phyloP scores from a whole-genome alignment of 2,113 vertebrate genomes.

The Prolemur simus region DNA sequence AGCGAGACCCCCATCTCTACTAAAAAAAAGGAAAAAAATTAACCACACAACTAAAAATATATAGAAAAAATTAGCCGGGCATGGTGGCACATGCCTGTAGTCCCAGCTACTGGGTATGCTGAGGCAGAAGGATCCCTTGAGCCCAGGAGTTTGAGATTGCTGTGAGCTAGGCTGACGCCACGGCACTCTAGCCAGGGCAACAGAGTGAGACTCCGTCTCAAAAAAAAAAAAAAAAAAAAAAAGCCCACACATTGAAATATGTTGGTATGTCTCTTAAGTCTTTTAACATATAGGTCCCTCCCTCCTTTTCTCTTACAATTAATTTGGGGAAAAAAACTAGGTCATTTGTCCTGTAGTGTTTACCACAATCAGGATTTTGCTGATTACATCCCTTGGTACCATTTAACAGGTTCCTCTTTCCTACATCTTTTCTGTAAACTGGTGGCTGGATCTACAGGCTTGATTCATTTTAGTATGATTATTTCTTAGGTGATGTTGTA shows the following conservation, averaged over 20 bases:
- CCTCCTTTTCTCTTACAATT: background rate
- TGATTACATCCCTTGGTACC: background rate
- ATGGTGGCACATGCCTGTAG: too few relatives aligned
- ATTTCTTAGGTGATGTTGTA: background rate
- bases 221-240: too few relatives aligned
- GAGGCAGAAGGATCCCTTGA: too few relatives aligned
- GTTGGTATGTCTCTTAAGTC: background rate
- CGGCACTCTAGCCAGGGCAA: too few relatives aligned
- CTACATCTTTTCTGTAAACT: background rate
- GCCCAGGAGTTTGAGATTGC: too few relatives aligned
- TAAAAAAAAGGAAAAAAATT: too few relatives aligned
- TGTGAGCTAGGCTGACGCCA: too few relatives aligned
- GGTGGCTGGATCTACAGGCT: background rate
- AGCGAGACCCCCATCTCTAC: too few relatives aligned
- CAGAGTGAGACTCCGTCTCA: too few relatives aligned
- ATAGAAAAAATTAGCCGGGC: too few relatives aligned
- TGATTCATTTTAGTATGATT: background rate
- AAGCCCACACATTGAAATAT: background rate
- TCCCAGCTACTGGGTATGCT: too few relatives aligned
- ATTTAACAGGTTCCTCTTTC: background rate
- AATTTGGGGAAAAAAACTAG: background rate
- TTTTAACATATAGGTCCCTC: background rate
- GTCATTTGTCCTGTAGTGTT: background rate
- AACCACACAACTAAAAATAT: too few relatives aligned
- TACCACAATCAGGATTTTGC: background rate